These are phyloP conservation scores for Pachycephus smyrnensis DNA, from an alignment of 2,888 invertebrate genomes.

Conservation along the genomic window DNA sequence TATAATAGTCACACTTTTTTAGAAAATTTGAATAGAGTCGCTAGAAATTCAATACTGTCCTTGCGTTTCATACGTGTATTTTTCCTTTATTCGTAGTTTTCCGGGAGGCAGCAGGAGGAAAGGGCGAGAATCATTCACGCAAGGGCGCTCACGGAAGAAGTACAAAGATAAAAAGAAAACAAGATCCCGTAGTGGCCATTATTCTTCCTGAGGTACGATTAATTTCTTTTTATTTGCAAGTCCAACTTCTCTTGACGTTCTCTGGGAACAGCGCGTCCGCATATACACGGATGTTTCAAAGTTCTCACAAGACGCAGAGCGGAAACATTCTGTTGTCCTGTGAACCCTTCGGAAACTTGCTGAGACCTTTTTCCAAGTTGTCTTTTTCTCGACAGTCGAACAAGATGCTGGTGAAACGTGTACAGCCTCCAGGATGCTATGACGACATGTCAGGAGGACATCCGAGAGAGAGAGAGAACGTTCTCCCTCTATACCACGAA, in stretches of 20 bases:
- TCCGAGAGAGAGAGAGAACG: background rate
- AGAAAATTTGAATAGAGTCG: background rate
- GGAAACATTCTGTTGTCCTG: background rate
- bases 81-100: background rate
- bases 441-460: background rate
- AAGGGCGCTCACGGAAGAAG: background rate
- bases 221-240: background rate
- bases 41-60: background rate
- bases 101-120: background rate
- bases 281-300: background rate
- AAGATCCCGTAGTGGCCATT: background rate
- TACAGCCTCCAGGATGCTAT: background rate
- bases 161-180: background rate
- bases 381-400: background rate
- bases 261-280: background rate
- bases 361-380: background rate
- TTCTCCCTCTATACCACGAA: background rate
- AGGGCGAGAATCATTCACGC: background rate
- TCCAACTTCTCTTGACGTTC: background rate
- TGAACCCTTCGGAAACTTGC: background rate
- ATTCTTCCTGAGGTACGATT: background rate
- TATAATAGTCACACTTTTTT: background rate
- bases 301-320: background rate
- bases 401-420: background rate
- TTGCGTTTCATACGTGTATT: background rate